Evolutionary conservation across 2,797 vertebrate species (phyloP).

Genomic region (Podarcis siculus): DNA sequence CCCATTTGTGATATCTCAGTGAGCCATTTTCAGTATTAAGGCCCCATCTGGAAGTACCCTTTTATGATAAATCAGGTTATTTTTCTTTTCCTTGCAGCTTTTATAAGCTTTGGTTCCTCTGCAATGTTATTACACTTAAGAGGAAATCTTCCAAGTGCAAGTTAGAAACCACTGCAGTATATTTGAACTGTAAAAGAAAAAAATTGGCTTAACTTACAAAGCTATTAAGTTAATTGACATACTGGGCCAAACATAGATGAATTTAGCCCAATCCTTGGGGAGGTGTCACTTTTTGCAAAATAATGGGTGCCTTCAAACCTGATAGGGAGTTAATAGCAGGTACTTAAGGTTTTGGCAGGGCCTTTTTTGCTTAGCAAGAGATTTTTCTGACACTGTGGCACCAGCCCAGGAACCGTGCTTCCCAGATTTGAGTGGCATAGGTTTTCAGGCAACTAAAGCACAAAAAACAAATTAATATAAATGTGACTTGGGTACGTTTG

Average conservation of each 20-base stretch:
- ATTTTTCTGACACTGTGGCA: conserved; percentile 50
- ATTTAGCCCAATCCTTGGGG: conserved; percentile 44
- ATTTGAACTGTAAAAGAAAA: conserved; percentile 36
- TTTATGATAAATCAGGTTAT: background rate
- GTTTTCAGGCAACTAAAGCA: background rate
- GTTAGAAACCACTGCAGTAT: conserved; percentile 44
- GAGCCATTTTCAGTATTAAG: too few relatives aligned
- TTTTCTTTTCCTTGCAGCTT: background rate
- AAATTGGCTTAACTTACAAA: conserved; percentile 51
- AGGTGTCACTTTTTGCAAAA: conserved; percentile 47
- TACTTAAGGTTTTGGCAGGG: conserved; percentile 57
- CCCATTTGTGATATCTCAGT: too few relatives aligned
- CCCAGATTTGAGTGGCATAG: conserved; percentile 27
- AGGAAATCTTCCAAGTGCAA: background rate
- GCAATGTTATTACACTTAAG: background rate
- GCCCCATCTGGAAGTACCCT: too few relatives aligned
- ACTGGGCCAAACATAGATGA: conserved; percentile 47
- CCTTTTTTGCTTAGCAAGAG: conserved; percentile 49
- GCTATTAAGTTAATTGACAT: conserved; percentile 58
- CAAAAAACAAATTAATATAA: conserved; percentile 13
- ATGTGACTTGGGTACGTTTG: conserved; percentile 20
- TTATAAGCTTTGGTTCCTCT: conserved; percentile 22
- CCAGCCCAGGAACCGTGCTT: conserved; percentile 37
- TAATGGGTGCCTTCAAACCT: conserved; percentile 49
- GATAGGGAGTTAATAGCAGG: conserved; percentile 45